Evolutionary conservation across 1,140 invertebrate genomes (phyloP).

Genomic region (Orchesella cincta): DNA sequence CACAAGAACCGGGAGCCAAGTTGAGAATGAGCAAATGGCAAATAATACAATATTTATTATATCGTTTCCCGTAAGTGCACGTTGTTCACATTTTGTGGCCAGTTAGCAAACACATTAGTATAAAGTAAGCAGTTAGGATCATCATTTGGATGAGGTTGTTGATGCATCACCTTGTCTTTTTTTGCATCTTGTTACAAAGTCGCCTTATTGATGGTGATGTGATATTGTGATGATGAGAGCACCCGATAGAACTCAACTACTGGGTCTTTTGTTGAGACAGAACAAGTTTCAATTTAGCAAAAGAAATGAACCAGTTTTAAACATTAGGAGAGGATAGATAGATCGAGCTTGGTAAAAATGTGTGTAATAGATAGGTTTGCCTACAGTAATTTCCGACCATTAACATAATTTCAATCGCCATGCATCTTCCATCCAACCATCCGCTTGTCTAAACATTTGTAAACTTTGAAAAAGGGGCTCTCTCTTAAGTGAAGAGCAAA

Average conservation of each 20-base stretch:
- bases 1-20: too few species aligned
- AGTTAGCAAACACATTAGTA: too few species aligned
- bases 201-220: neutral
- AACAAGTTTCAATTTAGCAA: conserved; percentile 25
- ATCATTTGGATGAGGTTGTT: too few species aligned
- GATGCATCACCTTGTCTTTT: neutral
- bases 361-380: conserved; percentile 15
- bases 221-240: neutral
- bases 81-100: too few species aligned
- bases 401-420: conserved; percentile 21
- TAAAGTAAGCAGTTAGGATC: too few species aligned
- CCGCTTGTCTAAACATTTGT: neutral
- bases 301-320: conserved; percentile 12
- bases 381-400: conserved; percentile 20
- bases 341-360: neutral
- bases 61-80: too few species aligned
- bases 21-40: too few species aligned
- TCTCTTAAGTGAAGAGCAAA: neutral
- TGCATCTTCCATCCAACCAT: neutral
- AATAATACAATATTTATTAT: too few species aligned
- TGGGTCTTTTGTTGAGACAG: too few species aligned
- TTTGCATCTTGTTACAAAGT: neutral
- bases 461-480: too few species aligned
- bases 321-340: neutral
- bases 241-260: neutral